A percentile compares a stretch with the other conserved stretches of the same genome.
Conservation (phyloP, 2,113 vertebrate genomes). For the Numida meleagris region DNA sequence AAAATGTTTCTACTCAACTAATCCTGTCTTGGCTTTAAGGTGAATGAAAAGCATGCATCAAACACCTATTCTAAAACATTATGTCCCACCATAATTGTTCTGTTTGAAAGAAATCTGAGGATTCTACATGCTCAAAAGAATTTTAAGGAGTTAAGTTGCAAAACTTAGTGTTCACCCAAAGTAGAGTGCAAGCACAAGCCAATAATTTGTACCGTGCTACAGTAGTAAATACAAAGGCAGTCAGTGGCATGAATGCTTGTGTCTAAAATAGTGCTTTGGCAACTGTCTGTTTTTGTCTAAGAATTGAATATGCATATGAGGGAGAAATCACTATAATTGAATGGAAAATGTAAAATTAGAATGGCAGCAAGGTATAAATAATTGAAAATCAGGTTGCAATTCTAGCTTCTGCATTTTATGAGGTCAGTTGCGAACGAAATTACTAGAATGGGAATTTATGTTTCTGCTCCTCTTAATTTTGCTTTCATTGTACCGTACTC, state of each 20-base stretch:
- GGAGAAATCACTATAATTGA: slow-evolving; percentile 16
- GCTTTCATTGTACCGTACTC: slow-evolving; percentile 13
- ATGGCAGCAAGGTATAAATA: slow-evolving; percentile 59
- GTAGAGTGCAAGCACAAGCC: neutral
- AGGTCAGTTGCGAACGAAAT: slow-evolving; percentile 32
- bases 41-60: neutral
- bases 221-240: neutral
- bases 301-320: slow-evolving; percentile 19
- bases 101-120: neutral
- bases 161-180: neutral
- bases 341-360: slow-evolving; percentile 41
- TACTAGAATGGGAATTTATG: neutral
- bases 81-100: neutral
- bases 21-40: neutral
- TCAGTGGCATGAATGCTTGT: neutral
- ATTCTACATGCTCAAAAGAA: neutral
- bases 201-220: neutral
- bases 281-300: neutral
- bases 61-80: neutral
- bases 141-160: neutral
- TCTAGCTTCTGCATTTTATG: slow-evolving; percentile 4
- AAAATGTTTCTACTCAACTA: neutral
- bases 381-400: slow-evolving; percentile 37
- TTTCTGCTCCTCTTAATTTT: slow-evolving; percentile 32
- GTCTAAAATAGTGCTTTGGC: neutral